phyloP scores from a whole-genome alignment of 2,113 vertebrate genomes.

The Aptenodytes forsteri region DNA sequence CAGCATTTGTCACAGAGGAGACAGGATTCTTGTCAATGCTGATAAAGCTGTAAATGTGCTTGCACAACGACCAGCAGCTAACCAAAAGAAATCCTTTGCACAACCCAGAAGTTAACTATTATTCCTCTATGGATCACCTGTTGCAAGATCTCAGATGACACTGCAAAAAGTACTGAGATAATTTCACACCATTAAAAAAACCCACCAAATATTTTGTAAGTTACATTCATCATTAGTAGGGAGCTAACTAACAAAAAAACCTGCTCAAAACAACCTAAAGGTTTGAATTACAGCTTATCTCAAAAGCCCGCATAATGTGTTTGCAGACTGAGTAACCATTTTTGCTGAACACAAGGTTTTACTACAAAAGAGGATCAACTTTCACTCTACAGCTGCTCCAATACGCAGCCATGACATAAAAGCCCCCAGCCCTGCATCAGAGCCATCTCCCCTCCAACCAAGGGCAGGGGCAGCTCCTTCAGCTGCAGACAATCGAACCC shows the following conservation, averaged over 20 bases:
- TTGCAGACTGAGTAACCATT: background rate
- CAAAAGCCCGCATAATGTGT: fast-evolving
- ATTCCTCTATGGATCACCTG: background rate
- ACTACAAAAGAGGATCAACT: background rate
- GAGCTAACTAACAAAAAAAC: background rate
- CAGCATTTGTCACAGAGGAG: background rate
- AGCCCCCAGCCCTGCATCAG: background rate
- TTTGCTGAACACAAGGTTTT: background rate
- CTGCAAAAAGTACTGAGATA: background rate
- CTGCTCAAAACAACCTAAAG: background rate
- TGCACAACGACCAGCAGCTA: background rate
- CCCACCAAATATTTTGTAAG: background rate
- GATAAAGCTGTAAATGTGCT: background rate
- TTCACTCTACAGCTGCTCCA: background rate
- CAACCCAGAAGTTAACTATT: background rate
- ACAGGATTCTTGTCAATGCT: background rate
- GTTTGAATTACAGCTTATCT: background rate
- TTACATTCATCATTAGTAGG: fast-evolving
- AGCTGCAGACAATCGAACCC: background rate
- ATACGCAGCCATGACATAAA: fast-evolving
- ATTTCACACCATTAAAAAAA: background rate
- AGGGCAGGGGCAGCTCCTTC: background rate
- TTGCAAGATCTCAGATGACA: background rate
- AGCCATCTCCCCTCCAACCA: background rate
- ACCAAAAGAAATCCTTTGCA: background rate